Percentiles rank a stretch among this genome's conserved stretches.
These are phyloP conservation scores for Thysanoteuthis rhombus DNA, from an alignment of 2,888 invertebrate species.

Conservation along the genomic window DNA sequence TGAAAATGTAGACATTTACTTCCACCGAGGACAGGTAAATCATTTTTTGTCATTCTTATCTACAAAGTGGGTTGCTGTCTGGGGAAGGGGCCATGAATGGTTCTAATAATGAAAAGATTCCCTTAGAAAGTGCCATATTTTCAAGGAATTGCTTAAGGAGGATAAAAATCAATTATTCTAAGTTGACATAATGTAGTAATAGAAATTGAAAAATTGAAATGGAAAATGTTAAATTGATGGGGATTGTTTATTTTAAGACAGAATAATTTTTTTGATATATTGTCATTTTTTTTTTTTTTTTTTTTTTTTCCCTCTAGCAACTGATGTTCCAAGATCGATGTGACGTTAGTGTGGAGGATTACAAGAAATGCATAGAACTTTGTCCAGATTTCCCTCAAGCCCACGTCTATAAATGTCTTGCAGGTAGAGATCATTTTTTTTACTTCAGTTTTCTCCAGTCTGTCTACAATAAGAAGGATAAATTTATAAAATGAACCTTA, in stretches of 20 bases:
- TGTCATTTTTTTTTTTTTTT: slow-evolving; percentile 30
- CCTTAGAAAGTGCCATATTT: neutral
- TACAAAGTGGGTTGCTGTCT: neutral
- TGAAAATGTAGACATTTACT: slow-evolving; percentile 87
- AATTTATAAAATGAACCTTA: no score
- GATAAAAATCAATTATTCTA: neutral
- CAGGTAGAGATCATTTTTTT: slow-evolving; percentile 48
- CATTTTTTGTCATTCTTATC: neutral
- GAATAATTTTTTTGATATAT: no score
- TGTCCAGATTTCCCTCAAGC: slow-evolving; percentile 87
- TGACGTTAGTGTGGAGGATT: slow-evolving; percentile 83
- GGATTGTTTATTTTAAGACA: no score
- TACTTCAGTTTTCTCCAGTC: neutral
- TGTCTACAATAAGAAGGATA: neutral
- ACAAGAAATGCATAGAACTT: slow-evolving; percentile 82
- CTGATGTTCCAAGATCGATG: slow-evolving; percentile 83
- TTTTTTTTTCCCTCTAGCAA: slow-evolving; percentile 73
- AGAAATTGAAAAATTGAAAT: no score
- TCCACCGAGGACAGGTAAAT: slow-evolving; percentile 83
- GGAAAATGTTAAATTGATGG: no score
- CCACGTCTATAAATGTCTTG: slow-evolving; percentile 89
- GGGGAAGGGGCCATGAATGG: no score
- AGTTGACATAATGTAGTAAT: no score
- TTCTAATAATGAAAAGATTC: neutral
- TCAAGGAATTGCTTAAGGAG: neutral